Base-by-base conservation (phyloP, 1,140 invertebrate species). In the Dufourea novaeangliae region DNA sequence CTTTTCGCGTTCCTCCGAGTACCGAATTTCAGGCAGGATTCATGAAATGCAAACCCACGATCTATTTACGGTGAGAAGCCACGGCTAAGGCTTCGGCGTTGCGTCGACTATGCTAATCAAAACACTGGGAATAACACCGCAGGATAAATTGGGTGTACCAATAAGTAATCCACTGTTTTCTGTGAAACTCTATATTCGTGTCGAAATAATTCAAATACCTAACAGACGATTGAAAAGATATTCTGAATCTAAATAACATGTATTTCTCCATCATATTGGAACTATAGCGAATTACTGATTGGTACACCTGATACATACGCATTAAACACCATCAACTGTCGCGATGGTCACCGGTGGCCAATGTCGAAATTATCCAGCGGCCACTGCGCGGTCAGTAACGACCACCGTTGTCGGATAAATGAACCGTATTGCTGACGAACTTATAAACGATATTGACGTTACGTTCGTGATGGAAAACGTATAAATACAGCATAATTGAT, bases 21-120 rank as follows among this genome's bases (percentile, higher is more conserved):
- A n/a, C 29, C 61, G 54, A 25, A 25, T 25, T 62, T 59, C 10
- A 34, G 14, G 12, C 20, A 52, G 64, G 72, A 70, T 82, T 81
- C 52, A 1, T 29, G 41, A 67, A 71, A 52, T 50, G 50, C 32
- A 46, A 57, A 66, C 44, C 52, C 64, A 29, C 64, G 39, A 63
- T 27, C 25, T 75, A 64, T 75, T 75, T 69, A 66, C 52, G 44
- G 62, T 56, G 11, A n/a, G 14, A 44, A 6, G n/a, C n/a, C n/a
- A 17, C 4, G 22, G 20, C 20, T 29, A 27, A 39, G n/a, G 64
- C 12, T 25, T 46, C n/a, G 3, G 37, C 22, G 0, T 14, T 32
- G 27, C 29, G 29, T 46, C 59, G 41, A 34, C 25, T 52, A 17
- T 0, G 7, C 17, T 63, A 10, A 14, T 8, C 7, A 10, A 52